Conservation (phyloP, 2,797 vertebrate species). For the Cyclopterus lumpus region DNA sequence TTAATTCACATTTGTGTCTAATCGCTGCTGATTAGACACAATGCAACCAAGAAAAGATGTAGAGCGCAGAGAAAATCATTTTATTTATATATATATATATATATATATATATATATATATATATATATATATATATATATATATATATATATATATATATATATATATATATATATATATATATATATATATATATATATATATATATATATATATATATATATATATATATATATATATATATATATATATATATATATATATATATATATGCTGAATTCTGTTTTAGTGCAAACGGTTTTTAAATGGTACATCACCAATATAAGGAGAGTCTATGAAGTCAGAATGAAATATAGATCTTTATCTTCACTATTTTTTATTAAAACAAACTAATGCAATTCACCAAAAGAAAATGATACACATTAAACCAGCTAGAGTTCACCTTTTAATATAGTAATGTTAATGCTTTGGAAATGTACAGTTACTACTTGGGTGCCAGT, state of each 20-base stretch:
- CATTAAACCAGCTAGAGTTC: slow-evolving; percentile 33
- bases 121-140: too few species aligned
- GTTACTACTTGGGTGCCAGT: slow-evolving; percentile 19
- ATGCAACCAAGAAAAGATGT: slow-evolving; percentile 40
- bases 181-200: too few species aligned
- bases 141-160: too few species aligned
- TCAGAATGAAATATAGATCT: slow-evolving; percentile 13
- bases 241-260: too few species aligned
- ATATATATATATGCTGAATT: slow-evolving; percentile 9
- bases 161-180: too few species aligned
- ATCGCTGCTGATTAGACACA: slow-evolving; percentile 55
- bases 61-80: slow-evolving; percentile 36
- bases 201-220: too few species aligned
- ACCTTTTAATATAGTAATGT: slow-evolving; percentile 7
- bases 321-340: slow-evolving; percentile 28
- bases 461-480: slow-evolving; percentile 30
- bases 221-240: too few species aligned
- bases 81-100: too few species aligned
- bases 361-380: slow-evolving; percentile 49
- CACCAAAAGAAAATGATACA: slow-evolving; percentile 19
- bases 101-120: too few species aligned
- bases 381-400: slow-evolving; percentile 43
- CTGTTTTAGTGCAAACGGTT: slow-evolving; percentile 36
- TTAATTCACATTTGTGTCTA: slow-evolving; percentile 47
- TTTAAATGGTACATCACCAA: slow-evolving; percentile 42